Conservation (phyloP, 2,797 vertebrate species). For the Liparis tanakae region DNA sequence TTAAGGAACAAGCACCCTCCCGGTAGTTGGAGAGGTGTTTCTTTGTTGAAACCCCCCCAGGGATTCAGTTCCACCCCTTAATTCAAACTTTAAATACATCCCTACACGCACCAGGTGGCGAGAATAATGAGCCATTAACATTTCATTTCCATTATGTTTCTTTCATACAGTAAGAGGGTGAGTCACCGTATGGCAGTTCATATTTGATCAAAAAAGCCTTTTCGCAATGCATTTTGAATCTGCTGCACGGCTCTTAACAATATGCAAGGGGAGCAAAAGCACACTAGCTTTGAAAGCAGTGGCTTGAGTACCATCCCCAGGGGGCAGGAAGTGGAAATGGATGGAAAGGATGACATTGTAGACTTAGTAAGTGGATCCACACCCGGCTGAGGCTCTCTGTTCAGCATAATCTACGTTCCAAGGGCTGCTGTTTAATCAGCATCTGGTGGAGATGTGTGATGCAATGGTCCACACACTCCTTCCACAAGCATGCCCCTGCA, state of each 20-base stretch:
- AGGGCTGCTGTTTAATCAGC: conserved; percentile 15
- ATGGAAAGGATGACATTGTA: conserved; percentile 19
- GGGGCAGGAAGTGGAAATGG: conserved; percentile 10
- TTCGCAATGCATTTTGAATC: conserved; percentile 16
- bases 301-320: conserved; percentile 3
- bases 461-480: not conserved
- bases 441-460: conserved; percentile 9
- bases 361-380: conserved; percentile 17
- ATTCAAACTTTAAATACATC: conserved; percentile 24
- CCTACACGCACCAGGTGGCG: conserved; percentile 9
- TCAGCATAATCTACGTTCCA: conserved; percentile 38
- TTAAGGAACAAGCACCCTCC: not conserved
- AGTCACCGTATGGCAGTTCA: conserved; percentile 1
- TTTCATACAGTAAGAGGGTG: conserved; percentile 24
- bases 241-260: conserved; percentile 18
- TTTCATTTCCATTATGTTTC: conserved; percentile 14
- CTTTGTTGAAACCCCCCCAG: conserved; percentile 1
- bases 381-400: conserved; percentile 5
- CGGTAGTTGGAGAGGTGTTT: not conserved
- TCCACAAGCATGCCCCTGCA: not conserved
- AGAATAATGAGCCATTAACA: conserved; percentile 37
- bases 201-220: conserved; percentile 7
- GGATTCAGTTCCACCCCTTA: conserved; percentile 6
- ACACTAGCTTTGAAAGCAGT: conserved; percentile 11
- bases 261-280: conserved; percentile 7